A percentile compares a stretch with the other conserved stretches of the same genome.
These are phyloP conservation scores for Gymnobelideus leadbeateri DNA, from an alignment of 2,113 vertebrate species.

Conservation along the genomic window DNA sequence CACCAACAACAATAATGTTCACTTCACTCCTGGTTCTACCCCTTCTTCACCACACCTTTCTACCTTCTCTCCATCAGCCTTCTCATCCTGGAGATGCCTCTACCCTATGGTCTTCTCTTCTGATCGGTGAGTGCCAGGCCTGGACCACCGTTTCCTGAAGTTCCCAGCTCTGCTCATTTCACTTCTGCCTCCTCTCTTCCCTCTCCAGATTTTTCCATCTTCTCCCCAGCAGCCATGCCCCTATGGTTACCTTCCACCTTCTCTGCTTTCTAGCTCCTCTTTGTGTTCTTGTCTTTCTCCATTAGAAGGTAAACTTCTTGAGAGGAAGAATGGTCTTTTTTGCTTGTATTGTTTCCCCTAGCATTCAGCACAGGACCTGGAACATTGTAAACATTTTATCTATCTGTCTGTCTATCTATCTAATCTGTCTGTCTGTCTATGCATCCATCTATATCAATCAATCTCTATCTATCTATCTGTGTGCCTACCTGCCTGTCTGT, in stretches of 20 bases:
- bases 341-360: too few species aligned
- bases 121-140: neutral
- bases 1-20: neutral
- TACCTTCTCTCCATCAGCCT: neutral
- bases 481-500: too few species aligned
- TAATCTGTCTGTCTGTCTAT: too few species aligned
- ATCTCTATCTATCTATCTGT: too few species aligned
- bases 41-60: neutral
- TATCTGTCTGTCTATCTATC: too few species aligned
- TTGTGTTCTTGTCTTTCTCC: too few species aligned
- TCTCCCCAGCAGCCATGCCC: neutral
- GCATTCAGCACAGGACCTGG: too few species aligned
- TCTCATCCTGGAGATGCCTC: neutral
- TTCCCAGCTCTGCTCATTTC: neutral
- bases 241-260: neutral
- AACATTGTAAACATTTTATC: too few species aligned
- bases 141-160: neutral
- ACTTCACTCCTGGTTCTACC: neutral
- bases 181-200: neutral
- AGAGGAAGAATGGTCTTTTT: too few species aligned
- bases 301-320: too few species aligned
- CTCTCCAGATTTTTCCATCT: neutral
- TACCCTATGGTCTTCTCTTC: neutral
- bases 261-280: too few species aligned
- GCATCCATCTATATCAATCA: too few species aligned